Evolutionary conservation across 2,113 vertebrate species (phyloP), one percentile per base, ranked within the genome.

Genomic region (Bufo bufo): DNA sequence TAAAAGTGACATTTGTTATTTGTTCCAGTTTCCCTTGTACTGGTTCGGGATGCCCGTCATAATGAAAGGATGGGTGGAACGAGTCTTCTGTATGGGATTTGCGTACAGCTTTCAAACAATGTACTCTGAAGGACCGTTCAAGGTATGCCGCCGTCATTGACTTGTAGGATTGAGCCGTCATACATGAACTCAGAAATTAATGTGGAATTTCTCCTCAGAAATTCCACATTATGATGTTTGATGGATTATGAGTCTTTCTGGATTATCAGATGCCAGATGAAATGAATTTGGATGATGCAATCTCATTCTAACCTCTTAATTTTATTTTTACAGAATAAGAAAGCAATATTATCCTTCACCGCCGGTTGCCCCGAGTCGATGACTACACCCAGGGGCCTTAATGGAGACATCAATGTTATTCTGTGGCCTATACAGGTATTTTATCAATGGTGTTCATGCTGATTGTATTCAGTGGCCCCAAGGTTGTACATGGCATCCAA

Each of bases 391-490:
- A 89, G 89, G 82, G 96, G 96, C 12, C 54, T 96, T 85, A 94
- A 95, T 3, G 96, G 96, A 80, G 96, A 97, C 92, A 93, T 97
- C 89, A 97, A 96, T 77, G 83, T 97, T 20, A 89, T 94, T 43
- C 94, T 97, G 63, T 97, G 96, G 95, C 96, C 96, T 54, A 88
- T 97, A 59, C 97, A 97, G 95, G 95, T 97, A 92, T 65, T 9
- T n/a, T 16, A 17, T 69, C 74, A 8, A n/a, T n/a, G 10, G 9
- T 52, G 8, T 1, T 49, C 17, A 6, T 19, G 4, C 6, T 3
- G 7, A 49, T 74, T 1, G 33, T 33, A 33, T 33, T 33, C 33
- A 33, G 33, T 33, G 1, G 0, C 33, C 0, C 33, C 33, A 33
- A 33, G 33, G 33, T 33, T 71, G 6, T 14, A 6, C 23, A 71